Base-by-base conservation (phyloP, 2,888 invertebrate genomes). In the Phaedon cochleariae region DNA sequence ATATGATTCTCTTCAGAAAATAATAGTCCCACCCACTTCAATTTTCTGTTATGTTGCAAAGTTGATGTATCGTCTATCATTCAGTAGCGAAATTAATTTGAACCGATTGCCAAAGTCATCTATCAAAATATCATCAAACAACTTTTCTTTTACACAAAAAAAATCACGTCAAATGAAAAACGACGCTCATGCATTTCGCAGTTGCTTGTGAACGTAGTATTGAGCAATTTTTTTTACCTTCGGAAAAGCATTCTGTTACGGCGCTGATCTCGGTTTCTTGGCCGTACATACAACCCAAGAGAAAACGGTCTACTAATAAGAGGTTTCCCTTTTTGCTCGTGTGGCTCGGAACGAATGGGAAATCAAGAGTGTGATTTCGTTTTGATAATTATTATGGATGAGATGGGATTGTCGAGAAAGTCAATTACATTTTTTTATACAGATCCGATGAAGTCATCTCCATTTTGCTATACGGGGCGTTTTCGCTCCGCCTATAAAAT, bases 231-330 rank as follows among this genome's bases (percentile, higher is more conserved):
- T n/a, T n/a, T n/a, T n/a, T n/a, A n/a, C n/a, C n/a, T n/a, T n/a
- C n/a, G n/a, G n/a, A n/a, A n/a, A n/a, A n/a, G n/a, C 3, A 15
- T 15, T 6, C 2, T 34, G 41, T 3, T 6, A 15, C 45, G 57
- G 22, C 29, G 1, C 57, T 45, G 17, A 15, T 52, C 52, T 20
- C 52, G 57, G 52, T 65, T 57, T 65, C 65, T 55, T 57, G 41
- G 41, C 41, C 12, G 41, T 41, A n/a, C 41, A 34, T 15, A 41
- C 41, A 22, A 17, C 17, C n/a, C 18, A 31, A 59, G 62, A 65
- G 65, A 65, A 65, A 65, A 62, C 65, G 65, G 46, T 59, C 62
- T 59, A 65, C 62, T 59, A 65, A 54, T 64, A 22, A 45, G 34
- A 59, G 52, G 45, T 53, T 52, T 60, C 41, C 57, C 57, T 57